Conservation (phyloP, 2,888 invertebrate genomes). For the Cataglyphis cursor region DNA sequence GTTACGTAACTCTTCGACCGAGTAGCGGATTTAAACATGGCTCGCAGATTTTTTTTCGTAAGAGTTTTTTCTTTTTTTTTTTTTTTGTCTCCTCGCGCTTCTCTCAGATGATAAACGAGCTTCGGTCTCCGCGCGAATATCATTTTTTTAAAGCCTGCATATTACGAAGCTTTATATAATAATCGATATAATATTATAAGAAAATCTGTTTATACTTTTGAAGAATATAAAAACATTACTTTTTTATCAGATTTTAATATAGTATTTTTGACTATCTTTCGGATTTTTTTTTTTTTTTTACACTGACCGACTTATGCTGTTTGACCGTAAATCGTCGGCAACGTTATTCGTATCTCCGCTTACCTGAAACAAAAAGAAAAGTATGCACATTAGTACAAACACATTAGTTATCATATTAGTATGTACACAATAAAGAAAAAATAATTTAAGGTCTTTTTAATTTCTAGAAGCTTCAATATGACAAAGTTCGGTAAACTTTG, state of each 20-base stretch:
- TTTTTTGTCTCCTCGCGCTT: not conserved
- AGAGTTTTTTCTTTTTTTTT: not conserved
- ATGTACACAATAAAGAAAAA: not conserved
- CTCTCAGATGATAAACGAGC: not conserved
- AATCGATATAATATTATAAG: not conserved
- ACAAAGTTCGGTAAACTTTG: not conserved
- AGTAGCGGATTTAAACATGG: not conserved
- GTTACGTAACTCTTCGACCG: slow-evolving; percentile 67
- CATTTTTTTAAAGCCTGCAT: not conserved
- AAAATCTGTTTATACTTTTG: not conserved
- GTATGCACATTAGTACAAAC: slow-evolving; percentile 50
- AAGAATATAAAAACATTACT: not conserved
- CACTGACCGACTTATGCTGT: not conserved
- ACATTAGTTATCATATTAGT: not conserved
- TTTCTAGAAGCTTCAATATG: not conserved
- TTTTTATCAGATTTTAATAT: not conserved
- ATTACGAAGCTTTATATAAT: not conserved
- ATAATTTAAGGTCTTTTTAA: not conserved
- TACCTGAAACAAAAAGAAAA: slow-evolving; percentile 79
- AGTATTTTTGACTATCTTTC: not conserved
- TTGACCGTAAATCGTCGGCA: not conserved
- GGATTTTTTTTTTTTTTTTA: not conserved
- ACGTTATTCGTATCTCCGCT: slow-evolving; percentile 62
- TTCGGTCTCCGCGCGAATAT: not conserved
- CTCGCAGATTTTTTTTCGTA: slow-evolving; percentile 14